Conservation (phyloP, 2,113 vertebrate species). For the Cephalopholis sonnerati region DNA sequence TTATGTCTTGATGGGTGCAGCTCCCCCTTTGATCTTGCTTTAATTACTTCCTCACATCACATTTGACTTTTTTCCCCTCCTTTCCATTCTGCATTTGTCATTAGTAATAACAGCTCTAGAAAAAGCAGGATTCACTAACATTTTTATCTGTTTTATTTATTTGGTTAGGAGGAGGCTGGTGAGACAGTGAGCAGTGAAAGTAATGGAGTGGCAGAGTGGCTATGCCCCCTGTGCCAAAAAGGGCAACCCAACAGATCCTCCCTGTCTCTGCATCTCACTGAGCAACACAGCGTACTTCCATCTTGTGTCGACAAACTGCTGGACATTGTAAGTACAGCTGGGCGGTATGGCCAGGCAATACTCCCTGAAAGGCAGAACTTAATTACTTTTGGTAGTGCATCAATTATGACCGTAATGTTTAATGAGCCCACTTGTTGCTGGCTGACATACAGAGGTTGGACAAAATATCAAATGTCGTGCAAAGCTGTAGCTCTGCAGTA, state of each 20-base stretch:
- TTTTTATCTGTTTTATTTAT: background rate
- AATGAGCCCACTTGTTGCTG: constrained; percentile 27
- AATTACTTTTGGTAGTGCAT: constrained; percentile 2
- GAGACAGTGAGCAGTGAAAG: constrained; percentile 81
- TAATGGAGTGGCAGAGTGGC: constrained; percentile 80
- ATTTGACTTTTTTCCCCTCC: background rate
- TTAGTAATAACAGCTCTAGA: background rate
- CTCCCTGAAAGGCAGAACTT: background rate
- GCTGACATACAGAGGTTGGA: background rate
- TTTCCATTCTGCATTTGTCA: background rate
- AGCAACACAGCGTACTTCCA: constrained; percentile 86
- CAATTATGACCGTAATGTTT: background rate
- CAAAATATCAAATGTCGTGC: background rate
- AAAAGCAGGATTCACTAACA: background rate
- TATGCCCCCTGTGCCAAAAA: constrained; percentile 86
- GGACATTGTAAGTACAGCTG: constrained; percentile 82
- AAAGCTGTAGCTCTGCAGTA: constrained; percentile 1
- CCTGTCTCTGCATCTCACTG: constrained; percentile 83
- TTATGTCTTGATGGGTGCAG: background rate
- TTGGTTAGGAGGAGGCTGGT: constrained; percentile 84
- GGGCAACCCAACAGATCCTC: constrained; percentile 78
- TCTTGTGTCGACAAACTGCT: constrained; percentile 84
- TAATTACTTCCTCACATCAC: background rate
- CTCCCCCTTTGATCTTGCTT: background rate
- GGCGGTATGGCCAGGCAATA: background rate